These are phyloP conservation scores for Stomatorhinus ivindoensis DNA, from an alignment of 2,113 vertebrate genomes.

Conservation along the genomic window DNA sequence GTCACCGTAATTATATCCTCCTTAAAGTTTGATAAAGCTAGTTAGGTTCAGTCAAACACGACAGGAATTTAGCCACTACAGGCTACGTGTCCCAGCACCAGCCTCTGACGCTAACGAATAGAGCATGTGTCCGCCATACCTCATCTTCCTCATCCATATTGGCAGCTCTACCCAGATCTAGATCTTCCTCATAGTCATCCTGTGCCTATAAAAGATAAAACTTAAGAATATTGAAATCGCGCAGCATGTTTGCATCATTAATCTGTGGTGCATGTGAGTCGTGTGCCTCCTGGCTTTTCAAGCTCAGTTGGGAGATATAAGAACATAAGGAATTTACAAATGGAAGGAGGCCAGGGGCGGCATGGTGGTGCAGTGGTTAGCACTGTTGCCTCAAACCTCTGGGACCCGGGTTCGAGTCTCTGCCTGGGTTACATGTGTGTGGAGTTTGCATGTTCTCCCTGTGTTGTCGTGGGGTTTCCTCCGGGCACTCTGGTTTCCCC, in stretches of 20 bases:
- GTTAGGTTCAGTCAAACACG: background rate
- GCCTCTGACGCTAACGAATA: background rate
- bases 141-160: background rate
- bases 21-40: background rate
- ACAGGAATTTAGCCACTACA: background rate
- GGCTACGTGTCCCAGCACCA: background rate
- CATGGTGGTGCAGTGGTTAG: too few relatives aligned
- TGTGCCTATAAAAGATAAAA: background rate
- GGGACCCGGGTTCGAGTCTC: too few relatives aligned
- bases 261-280: background rate
- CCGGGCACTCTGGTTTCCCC: too few relatives aligned
- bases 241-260: background rate
- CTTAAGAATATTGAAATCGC: background rate
- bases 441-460: too few relatives aligned
- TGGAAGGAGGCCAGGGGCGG: too few relatives aligned
- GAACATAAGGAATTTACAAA: too few relatives aligned
- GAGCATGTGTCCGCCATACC: background rate
- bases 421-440: too few relatives aligned
- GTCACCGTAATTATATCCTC: background rate
- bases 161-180: background rate
- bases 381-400: too few relatives aligned
- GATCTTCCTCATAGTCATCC: background rate
- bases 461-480: too few relatives aligned
- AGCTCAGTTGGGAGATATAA: background rate
- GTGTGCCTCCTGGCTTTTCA: background rate